A percentile compares a stretch with the other conserved stretches of the same genome.
These are phyloP conservation scores for Ondatra zibethicus DNA, from an alignment of 2,113 vertebrate genomes.

Conservation along the genomic window DNA sequence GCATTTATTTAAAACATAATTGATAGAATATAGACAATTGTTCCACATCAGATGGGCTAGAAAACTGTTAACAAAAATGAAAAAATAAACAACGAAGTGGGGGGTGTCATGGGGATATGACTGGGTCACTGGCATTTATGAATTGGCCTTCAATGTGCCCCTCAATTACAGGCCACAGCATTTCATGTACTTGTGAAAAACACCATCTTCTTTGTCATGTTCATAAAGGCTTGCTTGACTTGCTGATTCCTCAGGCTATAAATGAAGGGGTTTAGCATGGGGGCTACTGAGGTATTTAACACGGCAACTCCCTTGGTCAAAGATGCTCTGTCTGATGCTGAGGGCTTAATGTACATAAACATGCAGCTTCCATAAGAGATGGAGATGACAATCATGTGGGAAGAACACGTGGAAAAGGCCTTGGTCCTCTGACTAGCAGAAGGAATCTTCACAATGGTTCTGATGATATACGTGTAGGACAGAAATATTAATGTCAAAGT, in stretches of 20 bases:
- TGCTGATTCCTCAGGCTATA: constrained; percentile 73
- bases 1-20: too few species aligned
- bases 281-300: constrained; percentile 66
- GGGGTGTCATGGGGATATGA: background rate
- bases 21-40: too few species aligned
- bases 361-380: constrained; percentile 76
- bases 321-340: constrained; percentile 44
- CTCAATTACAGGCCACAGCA: too few species aligned
- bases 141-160: background rate
- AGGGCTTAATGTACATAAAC: constrained; percentile 72
- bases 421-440: constrained; percentile 69
- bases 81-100: background rate
- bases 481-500: constrained; percentile 55
- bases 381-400: constrained; percentile 73
- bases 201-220: background rate
- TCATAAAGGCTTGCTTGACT: constrained; percentile 65
- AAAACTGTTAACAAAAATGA: background rate
- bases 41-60: background rate
- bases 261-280: constrained; percentile 73
- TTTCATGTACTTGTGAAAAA: constrained; percentile 32
- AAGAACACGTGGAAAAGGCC: constrained; percentile 74
- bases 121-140: background rate
- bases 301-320: constrained; percentile 70
- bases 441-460: constrained; percentile 61
- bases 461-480: constrained; percentile 55